phyloP scores from a whole-genome alignment of 2,888 invertebrate genomes.

The Macrophya annulata region DNA sequence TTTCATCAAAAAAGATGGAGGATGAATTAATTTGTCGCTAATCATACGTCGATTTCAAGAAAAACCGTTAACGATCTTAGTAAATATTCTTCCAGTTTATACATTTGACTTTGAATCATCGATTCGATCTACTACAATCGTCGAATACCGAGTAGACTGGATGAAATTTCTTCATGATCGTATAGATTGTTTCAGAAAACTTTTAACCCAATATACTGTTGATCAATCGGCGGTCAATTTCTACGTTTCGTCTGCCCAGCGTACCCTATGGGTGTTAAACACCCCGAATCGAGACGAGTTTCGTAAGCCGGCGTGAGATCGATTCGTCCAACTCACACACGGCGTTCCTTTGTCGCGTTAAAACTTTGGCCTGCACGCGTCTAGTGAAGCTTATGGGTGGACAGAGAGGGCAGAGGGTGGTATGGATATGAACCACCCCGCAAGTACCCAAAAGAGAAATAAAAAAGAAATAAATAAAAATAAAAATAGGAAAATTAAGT shows the following conservation, averaged over 20 bases:
- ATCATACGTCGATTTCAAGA: background rate
- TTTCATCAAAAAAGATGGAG: background rate
- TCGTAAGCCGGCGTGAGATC: conserved; percentile 54
- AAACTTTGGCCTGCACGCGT: conserved; percentile 33
- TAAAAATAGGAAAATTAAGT: conserved; percentile 64
- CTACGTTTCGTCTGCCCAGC: background rate
- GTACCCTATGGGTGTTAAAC: background rate
- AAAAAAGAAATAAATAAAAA: background rate
- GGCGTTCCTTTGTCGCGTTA: conserved; percentile 52
- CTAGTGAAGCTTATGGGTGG: conserved; percentile 35
- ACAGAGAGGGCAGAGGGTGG: background rate
- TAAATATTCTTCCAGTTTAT: background rate
- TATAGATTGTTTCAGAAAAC: background rate
- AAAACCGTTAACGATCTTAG: background rate
- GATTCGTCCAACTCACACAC: conserved; percentile 48
- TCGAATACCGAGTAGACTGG: background rate
- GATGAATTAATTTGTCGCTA: background rate
- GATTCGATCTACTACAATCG: background rate
- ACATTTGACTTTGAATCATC: background rate
- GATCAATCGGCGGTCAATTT: conserved; percentile 3
- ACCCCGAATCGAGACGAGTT: conserved; percentile 14
- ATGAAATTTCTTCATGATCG: background rate
- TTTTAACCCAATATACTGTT: background rate
- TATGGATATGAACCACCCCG: conserved; percentile 22
- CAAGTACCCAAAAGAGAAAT: background rate